These are phyloP conservation scores for Steatocranus sp. DNA, from an alignment of 2,797 vertebrate genomes.

Conservation along the genomic window DNA sequence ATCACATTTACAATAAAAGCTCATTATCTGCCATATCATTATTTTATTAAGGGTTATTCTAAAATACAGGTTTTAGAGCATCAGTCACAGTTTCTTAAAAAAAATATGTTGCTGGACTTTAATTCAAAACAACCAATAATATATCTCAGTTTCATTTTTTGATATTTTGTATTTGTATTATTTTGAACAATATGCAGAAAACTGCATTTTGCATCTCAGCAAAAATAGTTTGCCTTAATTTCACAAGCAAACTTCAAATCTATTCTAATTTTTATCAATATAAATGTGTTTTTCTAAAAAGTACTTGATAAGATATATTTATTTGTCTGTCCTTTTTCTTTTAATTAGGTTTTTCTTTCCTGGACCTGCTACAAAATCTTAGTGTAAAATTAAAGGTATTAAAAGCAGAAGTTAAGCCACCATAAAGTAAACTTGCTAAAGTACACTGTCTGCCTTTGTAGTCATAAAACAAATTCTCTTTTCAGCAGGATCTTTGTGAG, in stretches of 20 bases:
- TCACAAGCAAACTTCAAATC: neutral
- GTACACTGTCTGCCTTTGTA: neutral
- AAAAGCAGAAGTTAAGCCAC: neutral
- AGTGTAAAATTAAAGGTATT: neutral
- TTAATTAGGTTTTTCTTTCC: neutral
- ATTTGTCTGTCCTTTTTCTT: neutral
- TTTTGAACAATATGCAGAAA: neutral
- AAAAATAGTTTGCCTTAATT: neutral
- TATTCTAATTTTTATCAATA: neutral
- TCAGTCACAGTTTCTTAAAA: neutral
- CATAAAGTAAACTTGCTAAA: neutral
- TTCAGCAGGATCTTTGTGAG: constrained; percentile 9
- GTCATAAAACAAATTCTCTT: neutral
- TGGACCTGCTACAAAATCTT: neutral
- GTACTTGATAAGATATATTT: neutral
- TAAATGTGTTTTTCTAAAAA: neutral
- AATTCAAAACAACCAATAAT: neutral
- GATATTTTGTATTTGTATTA: neutral
- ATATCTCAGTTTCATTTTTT: neutral
- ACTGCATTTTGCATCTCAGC: neutral
- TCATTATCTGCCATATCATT: neutral
- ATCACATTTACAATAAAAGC: neutral
- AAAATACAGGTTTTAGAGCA: neutral
- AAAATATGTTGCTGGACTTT: neutral
- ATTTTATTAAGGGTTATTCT: neutral